Evolutionary conservation across 2,888 invertebrate species (phyloP).

Genomic region (Cerceris ruficornis): DNA sequence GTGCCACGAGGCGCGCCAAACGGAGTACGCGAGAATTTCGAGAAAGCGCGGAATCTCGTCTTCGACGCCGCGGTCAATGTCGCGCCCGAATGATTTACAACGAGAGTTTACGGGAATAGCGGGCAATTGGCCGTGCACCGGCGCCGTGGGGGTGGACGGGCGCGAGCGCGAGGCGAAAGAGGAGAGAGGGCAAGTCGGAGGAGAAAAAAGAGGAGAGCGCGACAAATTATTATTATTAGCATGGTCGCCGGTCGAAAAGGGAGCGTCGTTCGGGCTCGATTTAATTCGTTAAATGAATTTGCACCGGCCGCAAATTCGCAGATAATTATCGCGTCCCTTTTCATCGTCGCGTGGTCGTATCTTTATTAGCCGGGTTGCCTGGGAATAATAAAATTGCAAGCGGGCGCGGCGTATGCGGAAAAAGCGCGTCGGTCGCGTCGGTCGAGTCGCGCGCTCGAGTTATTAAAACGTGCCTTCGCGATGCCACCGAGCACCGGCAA

Average conservation of each 20-base stretch:
- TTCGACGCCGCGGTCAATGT: too few species aligned
- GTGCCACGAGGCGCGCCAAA: too few species aligned
- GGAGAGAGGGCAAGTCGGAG: background rate
- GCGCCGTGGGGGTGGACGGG: background rate
- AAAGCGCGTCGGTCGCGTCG: background rate
- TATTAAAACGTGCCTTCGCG: conserved; percentile 19
- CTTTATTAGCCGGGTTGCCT: background rate
- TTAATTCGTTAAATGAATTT: conserved; percentile 38
- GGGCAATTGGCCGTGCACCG: too few species aligned
- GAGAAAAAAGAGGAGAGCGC: background rate
- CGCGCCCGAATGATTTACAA: too few species aligned
- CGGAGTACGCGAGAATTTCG: too few species aligned
- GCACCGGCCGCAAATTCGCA: conserved; percentile 16
- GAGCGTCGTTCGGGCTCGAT: conserved; percentile 9
- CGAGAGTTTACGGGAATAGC: too few species aligned
- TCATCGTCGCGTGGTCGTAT: background rate
- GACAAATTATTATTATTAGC: conserved; percentile 18
- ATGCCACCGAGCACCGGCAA: conserved; percentile 30
- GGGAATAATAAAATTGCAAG: conserved; percentile 3
- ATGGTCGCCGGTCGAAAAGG: background rate
- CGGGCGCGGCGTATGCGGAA: background rate
- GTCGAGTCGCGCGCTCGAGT: background rate
- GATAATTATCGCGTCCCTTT: conserved; percentile 34
- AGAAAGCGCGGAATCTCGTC: too few species aligned
- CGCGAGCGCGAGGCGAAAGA: background rate